Percentiles rank a stretch among this genome's conserved stretches.
phyloP scores from a whole-genome alignment of 2,888 invertebrate genomes.

The Drosophila crucigera region DNA sequence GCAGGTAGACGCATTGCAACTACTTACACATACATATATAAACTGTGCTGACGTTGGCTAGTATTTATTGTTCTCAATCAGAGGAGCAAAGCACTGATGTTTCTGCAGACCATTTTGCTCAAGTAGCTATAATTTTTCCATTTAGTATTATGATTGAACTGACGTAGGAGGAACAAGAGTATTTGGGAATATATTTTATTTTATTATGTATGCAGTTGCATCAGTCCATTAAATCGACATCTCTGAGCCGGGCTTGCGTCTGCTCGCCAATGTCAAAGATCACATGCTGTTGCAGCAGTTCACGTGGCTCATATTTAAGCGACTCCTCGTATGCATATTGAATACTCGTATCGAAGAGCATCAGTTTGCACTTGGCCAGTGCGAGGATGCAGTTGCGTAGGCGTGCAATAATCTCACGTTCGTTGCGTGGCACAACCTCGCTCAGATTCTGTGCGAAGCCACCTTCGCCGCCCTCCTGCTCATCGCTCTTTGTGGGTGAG shows the following conservation, averaged over 20 bases:
- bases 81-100: not conserved
- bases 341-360: conserved; percentile 96
- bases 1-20: conserved; percentile 8
- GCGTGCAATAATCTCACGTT: conserved; percentile 94
- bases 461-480: conserved; percentile 88
- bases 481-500: conserved; percentile 89
- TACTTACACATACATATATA: not conserved
- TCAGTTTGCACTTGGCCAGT: conserved; percentile 93
- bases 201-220: conserved; percentile 17
- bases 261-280: conserved; percentile 93
- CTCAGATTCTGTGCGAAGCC: conserved; percentile 92
- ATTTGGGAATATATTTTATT: conserved; percentile 2
- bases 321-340: conserved; percentile 96
- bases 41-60: not conserved
- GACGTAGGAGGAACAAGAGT: not conserved
- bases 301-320: conserved; percentile 91
- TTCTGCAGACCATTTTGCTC: not conserved
- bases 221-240: conserved; percentile 80
- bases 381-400: conserved; percentile 95
- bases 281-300: conserved; percentile 93
- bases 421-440: conserved; percentile 89
- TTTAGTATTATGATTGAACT: not conserved
- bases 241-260: conserved; percentile 90
- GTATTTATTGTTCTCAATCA: not conserved
- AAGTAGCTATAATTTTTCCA: not conserved